Conservation (phyloP, 1,140 invertebrate genomes). For the Cardiocondyla obscurior region DNA sequence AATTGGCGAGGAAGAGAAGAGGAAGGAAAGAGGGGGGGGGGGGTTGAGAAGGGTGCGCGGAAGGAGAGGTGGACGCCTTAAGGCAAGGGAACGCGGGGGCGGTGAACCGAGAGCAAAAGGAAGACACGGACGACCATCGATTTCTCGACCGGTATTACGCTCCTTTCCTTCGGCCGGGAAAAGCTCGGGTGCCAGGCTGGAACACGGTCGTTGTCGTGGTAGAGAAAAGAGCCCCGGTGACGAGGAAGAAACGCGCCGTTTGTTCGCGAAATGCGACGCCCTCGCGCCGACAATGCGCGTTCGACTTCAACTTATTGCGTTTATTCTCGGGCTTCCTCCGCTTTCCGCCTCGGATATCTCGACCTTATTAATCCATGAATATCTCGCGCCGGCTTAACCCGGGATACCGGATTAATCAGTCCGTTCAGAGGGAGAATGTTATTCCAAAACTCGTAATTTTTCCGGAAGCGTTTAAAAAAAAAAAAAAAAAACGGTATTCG, state of each 20-base stretch:
- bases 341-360: not conserved
- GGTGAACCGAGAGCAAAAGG: conserved; percentile 34
- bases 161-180: conserved; percentile 64
- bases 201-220: conserved; percentile 15
- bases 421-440: not conserved
- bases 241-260: conserved; percentile 15
- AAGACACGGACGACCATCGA: conserved; percentile 69
- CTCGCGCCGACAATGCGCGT: conserved; percentile 18
- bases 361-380: conserved; percentile 29
- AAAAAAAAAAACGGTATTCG: not conserved
- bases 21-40: conserved; percentile 37
- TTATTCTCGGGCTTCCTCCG: conserved; percentile 17
- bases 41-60: conserved; percentile 33
- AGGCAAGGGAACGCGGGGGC: conserved; percentile 5
- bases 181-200: conserved; percentile 55
- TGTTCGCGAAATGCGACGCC: conserved; percentile 34
- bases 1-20: conserved; percentile 63
- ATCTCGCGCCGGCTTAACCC: not conserved
- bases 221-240: conserved; percentile 13
- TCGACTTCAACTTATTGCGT: conserved; percentile 34
- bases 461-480: not conserved
- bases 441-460: not conserved
- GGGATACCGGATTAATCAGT: not conserved
- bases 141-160: conserved; percentile 73
- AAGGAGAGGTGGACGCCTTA: conserved; percentile 53